phyloP scores from a whole-genome alignment of 2,888 invertebrate genomes.

The Nyleta sp. region DNA sequence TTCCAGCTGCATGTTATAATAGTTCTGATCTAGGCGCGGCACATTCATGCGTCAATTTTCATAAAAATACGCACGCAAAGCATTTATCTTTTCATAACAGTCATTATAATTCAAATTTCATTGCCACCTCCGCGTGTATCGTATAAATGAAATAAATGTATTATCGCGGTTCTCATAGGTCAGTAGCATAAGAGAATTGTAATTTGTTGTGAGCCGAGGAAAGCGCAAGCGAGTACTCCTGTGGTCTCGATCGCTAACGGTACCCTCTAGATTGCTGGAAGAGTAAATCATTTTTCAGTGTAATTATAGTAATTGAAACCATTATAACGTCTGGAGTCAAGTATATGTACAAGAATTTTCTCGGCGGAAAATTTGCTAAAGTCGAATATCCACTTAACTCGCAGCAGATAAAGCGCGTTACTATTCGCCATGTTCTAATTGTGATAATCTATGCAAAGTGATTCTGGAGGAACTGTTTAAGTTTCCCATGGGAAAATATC shows the following conservation, averaged over 20 bases:
- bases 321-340: conserved; percentile 35
- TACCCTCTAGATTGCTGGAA: conserved; percentile 24
- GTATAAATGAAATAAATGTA: conserved; percentile 38
- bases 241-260: conserved; percentile 33
- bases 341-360: conserved; percentile 17
- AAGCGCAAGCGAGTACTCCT: too few relatives aligned
- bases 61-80: conserved; percentile 52
- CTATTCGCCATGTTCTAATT: conserved; percentile 31
- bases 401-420: not conserved
- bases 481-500: conserved; percentile 33
- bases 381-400: conserved; percentile 9
- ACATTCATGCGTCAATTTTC: conserved; percentile 51
- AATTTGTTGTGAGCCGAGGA: conserved; percentile 10
- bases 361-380: conserved; percentile 16
- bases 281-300: conserved; percentile 45
- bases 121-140: conserved; percentile 50
- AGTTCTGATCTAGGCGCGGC: conserved; percentile 46
- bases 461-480: conserved; percentile 4
- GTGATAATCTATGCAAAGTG: conserved; percentile 41
- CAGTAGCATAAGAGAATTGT: conserved; percentile 26
- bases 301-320: conserved; percentile 49
- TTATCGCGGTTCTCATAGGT: conserved; percentile 28
- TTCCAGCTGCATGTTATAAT: conserved; percentile 26
- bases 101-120: conserved; percentile 60
- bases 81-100: conserved; percentile 53